phyloP scores from a whole-genome alignment of 92 coral and sea anemone genomes.

The Chrysogorgia sp. region DNA sequence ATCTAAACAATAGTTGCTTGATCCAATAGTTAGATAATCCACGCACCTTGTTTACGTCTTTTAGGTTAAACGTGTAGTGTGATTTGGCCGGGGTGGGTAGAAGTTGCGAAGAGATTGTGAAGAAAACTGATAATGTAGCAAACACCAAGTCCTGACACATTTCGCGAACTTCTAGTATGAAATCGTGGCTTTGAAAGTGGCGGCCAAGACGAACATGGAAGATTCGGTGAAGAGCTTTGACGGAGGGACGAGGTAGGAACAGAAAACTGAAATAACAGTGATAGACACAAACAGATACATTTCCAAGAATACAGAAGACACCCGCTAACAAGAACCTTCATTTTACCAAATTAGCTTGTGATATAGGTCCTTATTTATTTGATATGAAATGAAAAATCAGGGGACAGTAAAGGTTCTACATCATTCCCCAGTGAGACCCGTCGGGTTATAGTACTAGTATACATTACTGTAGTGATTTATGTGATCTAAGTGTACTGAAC shows the following conservation, averaged over 20 bases:
- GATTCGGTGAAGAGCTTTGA: constrained; percentile 84
- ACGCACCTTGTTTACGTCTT: constrained; percentile 86
- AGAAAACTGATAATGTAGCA: constrained; percentile 75
- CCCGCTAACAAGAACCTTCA: too few relatives aligned
- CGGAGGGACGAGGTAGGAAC: constrained; percentile 85
- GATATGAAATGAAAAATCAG: too few relatives aligned
- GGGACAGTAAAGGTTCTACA: too few relatives aligned
- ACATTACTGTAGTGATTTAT: too few relatives aligned
- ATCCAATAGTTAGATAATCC: neutral
- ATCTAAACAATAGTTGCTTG: neutral
- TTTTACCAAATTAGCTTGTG: too few relatives aligned
- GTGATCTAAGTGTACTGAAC: too few relatives aligned
- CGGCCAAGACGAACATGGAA: constrained; percentile 93
- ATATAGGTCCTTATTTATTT: too few relatives aligned
- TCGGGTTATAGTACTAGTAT: too few relatives aligned
- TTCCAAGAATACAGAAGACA: too few relatives aligned
- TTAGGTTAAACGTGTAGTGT: constrained; percentile 88
- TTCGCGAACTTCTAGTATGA: constrained; percentile 79
- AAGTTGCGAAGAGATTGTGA: constrained; percentile 69
- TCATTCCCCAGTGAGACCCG: too few relatives aligned
- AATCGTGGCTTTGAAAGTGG: constrained; percentile 83
- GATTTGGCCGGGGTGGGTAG: constrained; percentile 96
- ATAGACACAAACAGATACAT: neutral
- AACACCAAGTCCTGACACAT: constrained; percentile 71
- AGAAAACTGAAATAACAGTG: constrained; percentile 61